These are phyloP conservation scores for Tychaedon coryphoeus DNA, from an alignment of 2,113 vertebrate species.

Conservation along the genomic window DNA sequence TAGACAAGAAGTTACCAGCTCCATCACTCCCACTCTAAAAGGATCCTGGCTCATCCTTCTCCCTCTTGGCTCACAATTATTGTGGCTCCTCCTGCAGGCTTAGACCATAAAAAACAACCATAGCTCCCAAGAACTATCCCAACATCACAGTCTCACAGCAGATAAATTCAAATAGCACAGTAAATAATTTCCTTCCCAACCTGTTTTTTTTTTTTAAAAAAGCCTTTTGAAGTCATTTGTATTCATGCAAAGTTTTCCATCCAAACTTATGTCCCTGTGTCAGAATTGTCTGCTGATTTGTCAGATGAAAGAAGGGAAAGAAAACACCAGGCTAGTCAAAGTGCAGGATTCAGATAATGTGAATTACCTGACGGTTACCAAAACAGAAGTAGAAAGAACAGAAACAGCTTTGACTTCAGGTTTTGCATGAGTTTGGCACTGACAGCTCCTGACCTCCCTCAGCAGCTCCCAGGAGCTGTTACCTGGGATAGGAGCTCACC, in stretches of 20 bases:
- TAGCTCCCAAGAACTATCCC: not conserved
- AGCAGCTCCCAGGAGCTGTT: not conserved
- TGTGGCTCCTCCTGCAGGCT: not conserved
- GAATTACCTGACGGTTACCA: not conserved
- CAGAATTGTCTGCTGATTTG: not conserved
- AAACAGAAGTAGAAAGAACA: not conserved
- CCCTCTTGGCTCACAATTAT: not conserved
- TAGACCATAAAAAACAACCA: not conserved
- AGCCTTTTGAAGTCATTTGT: not conserved
- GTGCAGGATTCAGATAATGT: not conserved
- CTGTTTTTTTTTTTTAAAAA: not conserved
- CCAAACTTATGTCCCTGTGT: not conserved
- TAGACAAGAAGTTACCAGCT: not conserved
- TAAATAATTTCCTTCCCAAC: not conserved
- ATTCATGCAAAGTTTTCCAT: not conserved
- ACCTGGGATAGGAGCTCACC: not conserved
- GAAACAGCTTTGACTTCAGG: not conserved
- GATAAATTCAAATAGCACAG: not conserved
- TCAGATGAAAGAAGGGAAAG: not conserved
- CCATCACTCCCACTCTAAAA: not conserved
- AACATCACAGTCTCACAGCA: not conserved
- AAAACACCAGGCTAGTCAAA: not conserved
- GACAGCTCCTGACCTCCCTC: not conserved
- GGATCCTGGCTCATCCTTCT: not conserved
- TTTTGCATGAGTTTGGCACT: accelerated